phyloP scores from a whole-genome alignment of 2,113 vertebrate genomes.

The Rhineura floridana region DNA sequence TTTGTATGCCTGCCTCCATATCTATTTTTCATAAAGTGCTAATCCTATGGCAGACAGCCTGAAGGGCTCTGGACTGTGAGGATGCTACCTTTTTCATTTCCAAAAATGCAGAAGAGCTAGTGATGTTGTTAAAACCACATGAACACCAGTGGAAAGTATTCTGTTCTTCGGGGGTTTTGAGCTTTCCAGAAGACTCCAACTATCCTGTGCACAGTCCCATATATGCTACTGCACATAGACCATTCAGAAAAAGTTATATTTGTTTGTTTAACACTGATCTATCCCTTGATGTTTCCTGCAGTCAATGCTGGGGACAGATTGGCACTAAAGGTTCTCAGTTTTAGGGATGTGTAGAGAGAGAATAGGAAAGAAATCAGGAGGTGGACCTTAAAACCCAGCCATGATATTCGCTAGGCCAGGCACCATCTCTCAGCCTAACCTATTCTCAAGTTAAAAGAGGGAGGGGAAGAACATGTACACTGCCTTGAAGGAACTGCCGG shows the following conservation, averaged over 20 bases:
- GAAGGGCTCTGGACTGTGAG: not conserved
- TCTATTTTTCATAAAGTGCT: not conserved
- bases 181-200: not conserved
- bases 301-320: not conserved
- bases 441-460: not conserved
- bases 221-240: not conserved
- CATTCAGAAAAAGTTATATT: not conserved
- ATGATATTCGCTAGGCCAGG: too few relatives aligned
- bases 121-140: not conserved
- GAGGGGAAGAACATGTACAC: not conserved
- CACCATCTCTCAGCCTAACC: not conserved
- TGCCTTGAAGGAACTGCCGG: not conserved
- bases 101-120: not conserved
- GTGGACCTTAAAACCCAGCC: not conserved
- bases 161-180: not conserved
- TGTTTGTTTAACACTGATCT: not conserved
- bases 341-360: not conserved
- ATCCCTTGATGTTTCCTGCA: not conserved
- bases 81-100: not conserved
- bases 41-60: not conserved
- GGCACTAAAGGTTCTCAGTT: not conserved
- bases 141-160: not conserved
- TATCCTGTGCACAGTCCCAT: not conserved
- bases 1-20: not conserved
- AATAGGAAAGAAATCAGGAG: not conserved